Evolutionary conservation across 2,113 vertebrate genomes (phyloP).

Genomic region (Spheniscus mendiculus): DNA sequence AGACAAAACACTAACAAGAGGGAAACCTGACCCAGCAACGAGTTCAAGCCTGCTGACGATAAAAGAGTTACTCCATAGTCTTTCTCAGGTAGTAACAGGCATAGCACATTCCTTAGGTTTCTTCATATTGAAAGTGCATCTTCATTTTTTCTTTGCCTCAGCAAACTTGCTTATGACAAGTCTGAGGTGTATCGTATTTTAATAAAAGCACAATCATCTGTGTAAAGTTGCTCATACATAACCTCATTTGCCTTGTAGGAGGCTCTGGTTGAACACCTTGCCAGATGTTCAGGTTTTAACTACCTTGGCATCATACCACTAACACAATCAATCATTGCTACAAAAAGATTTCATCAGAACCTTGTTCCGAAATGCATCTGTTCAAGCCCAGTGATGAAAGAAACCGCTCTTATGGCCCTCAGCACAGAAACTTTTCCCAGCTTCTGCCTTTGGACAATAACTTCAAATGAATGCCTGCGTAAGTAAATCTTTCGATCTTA

Average conservation of each 20-base stretch:
- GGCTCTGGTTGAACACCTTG: neutral
- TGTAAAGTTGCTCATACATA: neutral
- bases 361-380: neutral
- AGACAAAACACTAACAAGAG: neutral
- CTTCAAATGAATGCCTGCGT: neutral
- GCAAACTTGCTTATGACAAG: neutral
- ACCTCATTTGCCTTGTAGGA: constrained; percentile 22
- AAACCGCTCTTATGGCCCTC: neutral
- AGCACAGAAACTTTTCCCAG: neutral
- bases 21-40: neutral
- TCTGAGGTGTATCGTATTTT: fast-evolving
- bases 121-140: neutral
- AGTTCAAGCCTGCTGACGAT: neutral
- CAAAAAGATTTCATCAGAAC: constrained; percentile 18
- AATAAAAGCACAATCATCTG: neutral
- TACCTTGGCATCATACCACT: neutral
- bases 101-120: neutral
- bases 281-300: constrained; percentile 34
- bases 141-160: neutral
- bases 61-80: neutral
- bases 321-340: constrained; percentile 12
- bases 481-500: neutral
- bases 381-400: neutral
- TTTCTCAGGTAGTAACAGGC: neutral
- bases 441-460: neutral